Conservation (phyloP, 2,113 vertebrate genomes). For the Psittacus erithacus region DNA sequence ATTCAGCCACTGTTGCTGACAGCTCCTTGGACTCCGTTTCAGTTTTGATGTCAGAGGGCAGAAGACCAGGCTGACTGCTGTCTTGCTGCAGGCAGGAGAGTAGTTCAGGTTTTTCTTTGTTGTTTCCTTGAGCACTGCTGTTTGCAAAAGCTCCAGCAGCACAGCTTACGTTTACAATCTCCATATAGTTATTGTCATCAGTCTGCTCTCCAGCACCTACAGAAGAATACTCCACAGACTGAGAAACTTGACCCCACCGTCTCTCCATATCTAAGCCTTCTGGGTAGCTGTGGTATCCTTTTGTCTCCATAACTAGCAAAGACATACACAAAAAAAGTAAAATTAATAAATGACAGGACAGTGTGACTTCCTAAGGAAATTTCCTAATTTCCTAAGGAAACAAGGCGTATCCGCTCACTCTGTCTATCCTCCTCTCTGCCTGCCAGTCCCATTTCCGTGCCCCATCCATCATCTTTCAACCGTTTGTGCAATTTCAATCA, state of each 20-base stretch:
- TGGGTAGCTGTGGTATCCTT: constrained; percentile 94
- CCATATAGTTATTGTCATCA: constrained; percentile 86
- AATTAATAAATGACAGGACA: constrained; percentile 59
- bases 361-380: constrained; percentile 58
- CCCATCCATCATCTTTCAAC: constrained; percentile 37
- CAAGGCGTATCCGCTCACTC: constrained; percentile 33
- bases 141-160: constrained; percentile 75
- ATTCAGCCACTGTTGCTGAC: constrained; percentile 94
- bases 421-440: constrained; percentile 36
- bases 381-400: constrained; percentile 68
- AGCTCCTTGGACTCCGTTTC: constrained; percentile 96
- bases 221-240: constrained; percentile 81
- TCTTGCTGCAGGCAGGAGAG: constrained; percentile 84
- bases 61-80: constrained; percentile 79
- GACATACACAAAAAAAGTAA: constrained; percentile 64
- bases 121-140: constrained; percentile 81
- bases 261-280: constrained; percentile 90
- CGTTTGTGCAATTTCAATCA: constrained; percentile 40
- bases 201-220: constrained; percentile 76
- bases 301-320: constrained; percentile 93
- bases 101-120: constrained; percentile 85
- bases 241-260: constrained; percentile 90
- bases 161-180: constrained; percentile 88
- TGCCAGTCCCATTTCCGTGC: constrained; percentile 11
- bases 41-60: constrained; percentile 85